These are phyloP conservation scores for Cryptus viduatorius DNA, from an alignment of 2,888 invertebrate genomes.

Conservation along the genomic window DNA sequence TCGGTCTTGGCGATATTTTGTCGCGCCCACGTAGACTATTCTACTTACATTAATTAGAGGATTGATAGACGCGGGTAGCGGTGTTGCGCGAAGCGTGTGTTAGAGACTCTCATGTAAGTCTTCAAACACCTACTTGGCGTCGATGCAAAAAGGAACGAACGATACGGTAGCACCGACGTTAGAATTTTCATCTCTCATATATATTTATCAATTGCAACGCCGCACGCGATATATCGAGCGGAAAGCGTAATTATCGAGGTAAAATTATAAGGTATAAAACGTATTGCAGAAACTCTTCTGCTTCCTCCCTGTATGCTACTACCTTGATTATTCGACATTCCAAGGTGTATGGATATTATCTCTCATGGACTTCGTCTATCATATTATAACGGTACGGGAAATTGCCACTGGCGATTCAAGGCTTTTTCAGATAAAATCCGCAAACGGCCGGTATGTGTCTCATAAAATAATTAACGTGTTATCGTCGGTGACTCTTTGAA, in stretches of 20 bases:
- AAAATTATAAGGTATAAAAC: conserved; percentile 58
- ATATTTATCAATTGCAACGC: conserved; percentile 60
- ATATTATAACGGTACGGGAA: conserved; percentile 59
- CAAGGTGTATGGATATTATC: conserved; percentile 49
- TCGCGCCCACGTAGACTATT: conserved; percentile 70
- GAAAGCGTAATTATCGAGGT: conserved; percentile 61
- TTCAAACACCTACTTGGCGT: conserved; percentile 17
- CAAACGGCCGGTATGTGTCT: background rate
- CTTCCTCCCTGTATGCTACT: conserved; percentile 49
- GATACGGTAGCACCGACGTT: conserved; percentile 24
- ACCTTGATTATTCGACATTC: conserved; percentile 62
- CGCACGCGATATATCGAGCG: conserved; percentile 57
- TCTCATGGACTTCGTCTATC: conserved; percentile 31
- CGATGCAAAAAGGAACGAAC: conserved; percentile 21
- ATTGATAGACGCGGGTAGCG: conserved; percentile 50
- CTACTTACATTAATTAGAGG: conserved; percentile 70
- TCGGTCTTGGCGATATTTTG: conserved; percentile 65
- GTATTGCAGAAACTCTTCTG: conserved; percentile 52
- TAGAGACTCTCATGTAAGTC: background rate
- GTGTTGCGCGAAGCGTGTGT: background rate
- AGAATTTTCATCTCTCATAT: conserved; percentile 55
- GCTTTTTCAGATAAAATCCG: conserved; percentile 31
- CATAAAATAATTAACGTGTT: conserved; percentile 32
- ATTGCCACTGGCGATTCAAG: conserved; percentile 52
- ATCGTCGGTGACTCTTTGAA: conserved; percentile 18